phyloP scores from a whole-genome alignment of 2,113 vertebrate species.

The Eurystomus gularis region DNA sequence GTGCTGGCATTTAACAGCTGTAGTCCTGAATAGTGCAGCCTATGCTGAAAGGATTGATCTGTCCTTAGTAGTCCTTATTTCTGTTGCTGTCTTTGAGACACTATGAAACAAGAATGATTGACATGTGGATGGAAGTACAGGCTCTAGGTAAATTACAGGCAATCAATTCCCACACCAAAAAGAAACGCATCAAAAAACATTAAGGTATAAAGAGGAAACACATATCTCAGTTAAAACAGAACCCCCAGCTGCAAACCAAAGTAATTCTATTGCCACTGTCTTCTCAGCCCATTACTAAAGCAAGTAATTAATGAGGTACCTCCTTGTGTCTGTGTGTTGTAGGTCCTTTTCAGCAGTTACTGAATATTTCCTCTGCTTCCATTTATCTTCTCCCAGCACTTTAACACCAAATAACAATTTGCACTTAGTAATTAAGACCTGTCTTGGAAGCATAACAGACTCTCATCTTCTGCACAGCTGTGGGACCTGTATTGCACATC shows the following conservation, averaged over 20 bases:
- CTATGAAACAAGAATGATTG: background rate
- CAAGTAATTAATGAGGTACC: conserved; percentile 16
- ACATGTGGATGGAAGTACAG: background rate
- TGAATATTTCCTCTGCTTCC: conserved; percentile 2
- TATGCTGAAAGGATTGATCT: background rate
- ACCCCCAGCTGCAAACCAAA: background rate
- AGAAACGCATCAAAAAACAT: background rate
- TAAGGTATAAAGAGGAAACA: conserved; percentile 25
- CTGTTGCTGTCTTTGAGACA: background rate
- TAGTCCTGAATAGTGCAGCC: background rate
- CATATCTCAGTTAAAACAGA: background rate
- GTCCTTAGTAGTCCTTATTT: background rate
- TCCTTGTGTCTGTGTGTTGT: background rate
- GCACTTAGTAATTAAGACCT: conserved; percentile 35
- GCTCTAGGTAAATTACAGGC: background rate
- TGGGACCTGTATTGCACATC: background rate
- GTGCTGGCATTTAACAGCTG: background rate
- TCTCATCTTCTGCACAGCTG: background rate
- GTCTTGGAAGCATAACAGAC: background rate
- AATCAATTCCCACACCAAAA: conserved; percentile 28
- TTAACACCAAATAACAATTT: conserved; percentile 35
- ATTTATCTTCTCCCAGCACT: conserved; percentile 17
- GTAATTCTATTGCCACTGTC: background rate
- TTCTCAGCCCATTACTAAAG: background rate
- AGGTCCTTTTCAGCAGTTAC: background rate